A percentile compares a stretch with the other conserved stretches of the same genome.
phyloP scores from a whole-genome alignment of 1,140 invertebrate genomes.

The Magallana gigas region DNA sequence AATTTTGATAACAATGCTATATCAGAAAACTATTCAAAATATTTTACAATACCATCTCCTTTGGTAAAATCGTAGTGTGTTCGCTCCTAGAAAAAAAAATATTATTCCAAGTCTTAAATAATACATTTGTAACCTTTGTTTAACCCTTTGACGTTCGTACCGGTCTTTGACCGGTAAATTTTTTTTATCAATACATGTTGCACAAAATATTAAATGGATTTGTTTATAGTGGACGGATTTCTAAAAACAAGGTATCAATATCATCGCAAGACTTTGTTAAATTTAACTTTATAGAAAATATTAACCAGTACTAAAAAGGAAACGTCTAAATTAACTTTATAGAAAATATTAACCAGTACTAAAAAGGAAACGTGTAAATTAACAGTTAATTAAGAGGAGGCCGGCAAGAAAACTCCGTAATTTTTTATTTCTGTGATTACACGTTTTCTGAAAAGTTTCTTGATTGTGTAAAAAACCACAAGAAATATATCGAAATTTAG shows the following conservation, averaged over 20 bases:
- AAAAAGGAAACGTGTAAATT: not conserved
- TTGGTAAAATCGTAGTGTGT: too few relatives aligned
- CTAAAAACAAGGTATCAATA: not conserved
- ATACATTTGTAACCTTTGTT: too few relatives aligned
- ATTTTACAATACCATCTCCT: too few relatives aligned
- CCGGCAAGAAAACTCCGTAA: not conserved
- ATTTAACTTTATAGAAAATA: not conserved
- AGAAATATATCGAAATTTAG: not conserved
- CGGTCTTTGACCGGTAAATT: not conserved
- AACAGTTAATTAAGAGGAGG: not conserved
- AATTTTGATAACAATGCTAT: too few relatives aligned
- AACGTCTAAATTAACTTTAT: too few relatives aligned
- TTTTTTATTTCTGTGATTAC: not conserved
- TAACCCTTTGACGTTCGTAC: not conserved
- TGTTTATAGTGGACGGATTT: not conserved
- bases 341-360: not conserved
- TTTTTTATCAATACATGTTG: not conserved
- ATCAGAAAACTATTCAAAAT: too few relatives aligned
- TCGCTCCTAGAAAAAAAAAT: too few relatives aligned
- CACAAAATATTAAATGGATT: not conserved
- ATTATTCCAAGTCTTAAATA: too few relatives aligned
- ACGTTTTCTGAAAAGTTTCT: not conserved
- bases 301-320: not conserved
- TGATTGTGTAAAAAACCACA: not conserved
- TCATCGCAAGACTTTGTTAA: not conserved